phyloP scores from a whole-genome alignment of 1,140 invertebrate genomes.

The Forficula auricularia region DNA sequence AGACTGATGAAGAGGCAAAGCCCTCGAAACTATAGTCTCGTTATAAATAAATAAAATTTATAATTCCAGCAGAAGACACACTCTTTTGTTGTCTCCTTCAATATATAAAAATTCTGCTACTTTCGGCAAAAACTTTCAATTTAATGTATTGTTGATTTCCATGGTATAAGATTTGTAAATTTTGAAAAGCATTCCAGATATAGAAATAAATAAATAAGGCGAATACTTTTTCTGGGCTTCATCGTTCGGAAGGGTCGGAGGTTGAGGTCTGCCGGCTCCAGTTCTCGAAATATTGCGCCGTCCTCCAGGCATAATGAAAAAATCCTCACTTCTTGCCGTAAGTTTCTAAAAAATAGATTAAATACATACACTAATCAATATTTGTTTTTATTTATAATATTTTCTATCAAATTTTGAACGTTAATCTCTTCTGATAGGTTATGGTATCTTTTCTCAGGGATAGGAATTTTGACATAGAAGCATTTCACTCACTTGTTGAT shows the following conservation, averaged over 20 bases:
- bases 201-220: not conserved
- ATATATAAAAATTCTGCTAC: not conserved
- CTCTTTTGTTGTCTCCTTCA: not conserved
- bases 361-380: not conserved
- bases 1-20: too few species aligned
- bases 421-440: not conserved
- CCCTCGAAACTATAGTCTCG: too few species aligned
- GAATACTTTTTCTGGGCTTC: constrained; percentile 11
- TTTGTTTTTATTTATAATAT: not conserved
- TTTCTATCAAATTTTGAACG: not conserved
- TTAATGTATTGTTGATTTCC: not conserved
- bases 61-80: not conserved
- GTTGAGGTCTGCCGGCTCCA: constrained; percentile 11
- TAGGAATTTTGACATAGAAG: too few species aligned
- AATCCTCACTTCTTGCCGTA: not conserved
- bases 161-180: not conserved
- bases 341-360: not conserved
- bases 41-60: too few species aligned
- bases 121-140: not conserved
- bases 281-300: constrained; percentile 15
- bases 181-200: not conserved
- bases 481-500: too few species aligned
- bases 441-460: not conserved
- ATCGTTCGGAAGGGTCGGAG: constrained; percentile 8
- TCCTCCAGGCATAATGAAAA: constrained; percentile 15